A percentile compares a stretch with the other conserved stretches of the same genome.
These are phyloP conservation scores for Eidolon dupreanum DNA, from an alignment of 2,797 vertebrate species.

Conservation along the genomic window DNA sequence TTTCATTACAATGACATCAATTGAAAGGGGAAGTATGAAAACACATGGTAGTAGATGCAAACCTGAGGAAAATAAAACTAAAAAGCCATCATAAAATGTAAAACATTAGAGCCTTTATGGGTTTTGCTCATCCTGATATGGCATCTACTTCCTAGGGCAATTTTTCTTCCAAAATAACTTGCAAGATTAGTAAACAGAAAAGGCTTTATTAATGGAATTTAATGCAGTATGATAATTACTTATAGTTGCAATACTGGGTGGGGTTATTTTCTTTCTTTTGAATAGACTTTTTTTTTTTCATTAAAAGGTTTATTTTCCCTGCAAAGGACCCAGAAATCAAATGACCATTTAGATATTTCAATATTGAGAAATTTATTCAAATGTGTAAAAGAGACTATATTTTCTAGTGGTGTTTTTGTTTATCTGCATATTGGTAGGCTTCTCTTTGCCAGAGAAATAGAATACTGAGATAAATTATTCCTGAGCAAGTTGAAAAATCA, in stretches of 20 bases:
- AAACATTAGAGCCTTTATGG: neutral
- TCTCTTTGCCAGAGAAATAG: neutral
- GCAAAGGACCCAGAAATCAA: neutral
- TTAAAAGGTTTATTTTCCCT: neutral
- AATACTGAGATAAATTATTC: neutral
- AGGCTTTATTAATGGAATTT: neutral
- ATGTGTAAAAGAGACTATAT: neutral
- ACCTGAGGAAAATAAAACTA: neutral
- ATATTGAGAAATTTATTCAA: neutral
- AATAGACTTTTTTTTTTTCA: neutral
- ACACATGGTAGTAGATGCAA: neutral
- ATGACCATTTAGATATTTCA: neutral
- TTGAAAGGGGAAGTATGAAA: neutral
- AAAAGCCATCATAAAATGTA: neutral
- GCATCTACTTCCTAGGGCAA: neutral
- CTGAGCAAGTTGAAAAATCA: conserved; percentile 14
- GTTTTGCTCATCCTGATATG: neutral
- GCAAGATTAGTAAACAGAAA: neutral
- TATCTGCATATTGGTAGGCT: neutral
- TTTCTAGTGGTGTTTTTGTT: neutral
- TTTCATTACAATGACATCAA: neutral
- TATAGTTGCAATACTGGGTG: neutral
- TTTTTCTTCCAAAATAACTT: conserved; percentile 36
- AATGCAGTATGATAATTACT: neutral
- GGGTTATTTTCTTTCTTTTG: neutral